Evolutionary conservation across 2,797 vertebrate species (phyloP), one percentile per base, ranked within the genome.

Genomic region (Siniperca scherzeri): DNA sequence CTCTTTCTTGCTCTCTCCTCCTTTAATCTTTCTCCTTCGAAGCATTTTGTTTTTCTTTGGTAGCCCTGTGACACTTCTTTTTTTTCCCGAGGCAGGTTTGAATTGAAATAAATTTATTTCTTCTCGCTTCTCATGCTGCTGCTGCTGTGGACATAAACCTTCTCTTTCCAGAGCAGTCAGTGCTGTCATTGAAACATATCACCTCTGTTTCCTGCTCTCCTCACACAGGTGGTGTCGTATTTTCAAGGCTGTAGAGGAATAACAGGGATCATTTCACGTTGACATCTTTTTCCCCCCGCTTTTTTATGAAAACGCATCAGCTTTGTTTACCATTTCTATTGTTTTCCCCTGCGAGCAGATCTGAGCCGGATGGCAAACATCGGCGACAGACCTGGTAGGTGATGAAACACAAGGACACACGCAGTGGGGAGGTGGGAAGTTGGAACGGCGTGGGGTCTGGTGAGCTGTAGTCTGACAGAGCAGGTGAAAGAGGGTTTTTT

Each of bases 21-120:
- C 7, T 87, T 90, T 88, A 85, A 83, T 86, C 83, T 87, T 77
- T 87, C 75, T 92, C 74, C 86, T 89, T 88, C 75, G 8, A 84
- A 91, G 86, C 89, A 82, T 93, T 94, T 91, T 93, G 88, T 91
- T 91, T 89, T 89, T 76, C 88, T 91, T 86, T 88, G 69, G 82
- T 89, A 80, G 69, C 77, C 78, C 57, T 78, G 74, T 90, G 90
- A 88, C 86, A 87, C 80, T 72, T 71, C 50, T 71, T 48, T 25
- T 70, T 74, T 65, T 38, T 40, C 62, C n/a, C 77, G 44, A 73
- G 64, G 77, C 70, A 88, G 81, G 78, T 84, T 72, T 82, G 86
- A 85, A 89, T 85, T 85, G 81, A 84, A 93, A 90, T 83, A 79
- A 85, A 92, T 89, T 16, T 73, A 86, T 91, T 86, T 88, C 77